Conservation (phyloP, 2,888 invertebrate genomes). For the Deilephila porcellus region DNA sequence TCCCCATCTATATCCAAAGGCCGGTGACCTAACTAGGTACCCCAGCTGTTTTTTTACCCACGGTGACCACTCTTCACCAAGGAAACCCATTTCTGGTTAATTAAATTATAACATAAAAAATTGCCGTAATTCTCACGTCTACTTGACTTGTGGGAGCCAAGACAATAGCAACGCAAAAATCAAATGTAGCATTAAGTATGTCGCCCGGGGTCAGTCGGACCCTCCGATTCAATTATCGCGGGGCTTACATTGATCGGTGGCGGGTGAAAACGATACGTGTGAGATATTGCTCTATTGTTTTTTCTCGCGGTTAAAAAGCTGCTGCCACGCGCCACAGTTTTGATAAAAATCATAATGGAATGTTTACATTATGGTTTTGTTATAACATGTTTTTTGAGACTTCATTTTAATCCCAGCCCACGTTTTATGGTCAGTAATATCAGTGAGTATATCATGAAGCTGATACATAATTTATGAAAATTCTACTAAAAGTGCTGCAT, state of each 20-base stretch:
- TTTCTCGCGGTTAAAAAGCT: conserved; percentile 83
- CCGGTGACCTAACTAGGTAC: too few relatives aligned
- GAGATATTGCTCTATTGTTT: conserved; percentile 85
- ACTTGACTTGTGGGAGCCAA: background rate
- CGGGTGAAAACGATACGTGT: conserved; percentile 84
- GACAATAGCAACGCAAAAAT: conserved; percentile 64
- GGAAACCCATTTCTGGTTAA: too few relatives aligned
- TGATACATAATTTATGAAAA: too few relatives aligned
- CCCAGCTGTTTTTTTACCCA: too few relatives aligned
- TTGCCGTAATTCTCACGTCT: too few relatives aligned
- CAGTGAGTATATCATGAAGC: too few relatives aligned
- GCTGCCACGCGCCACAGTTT: conserved; percentile 66
- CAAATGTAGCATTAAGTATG: conserved; percentile 77
- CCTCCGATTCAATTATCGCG: conserved; percentile 82
- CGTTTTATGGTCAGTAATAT: too few relatives aligned
- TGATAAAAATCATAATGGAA: conserved; percentile 28
- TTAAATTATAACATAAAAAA: too few relatives aligned
- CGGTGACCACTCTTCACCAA: too few relatives aligned
- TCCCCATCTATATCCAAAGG: too few relatives aligned
- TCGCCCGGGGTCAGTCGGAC: conserved; percentile 62
- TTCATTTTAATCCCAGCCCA: background rate
- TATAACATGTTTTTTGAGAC: background rate
- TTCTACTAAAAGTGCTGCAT: too few relatives aligned
- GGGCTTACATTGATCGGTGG: conserved; percentile 73
- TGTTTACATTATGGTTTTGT: background rate